Evolutionary conservation across 2,888 invertebrate species (phyloP), one percentile per base, ranked within the genome.

Genomic region (Acrocera orbiculus): DNA sequence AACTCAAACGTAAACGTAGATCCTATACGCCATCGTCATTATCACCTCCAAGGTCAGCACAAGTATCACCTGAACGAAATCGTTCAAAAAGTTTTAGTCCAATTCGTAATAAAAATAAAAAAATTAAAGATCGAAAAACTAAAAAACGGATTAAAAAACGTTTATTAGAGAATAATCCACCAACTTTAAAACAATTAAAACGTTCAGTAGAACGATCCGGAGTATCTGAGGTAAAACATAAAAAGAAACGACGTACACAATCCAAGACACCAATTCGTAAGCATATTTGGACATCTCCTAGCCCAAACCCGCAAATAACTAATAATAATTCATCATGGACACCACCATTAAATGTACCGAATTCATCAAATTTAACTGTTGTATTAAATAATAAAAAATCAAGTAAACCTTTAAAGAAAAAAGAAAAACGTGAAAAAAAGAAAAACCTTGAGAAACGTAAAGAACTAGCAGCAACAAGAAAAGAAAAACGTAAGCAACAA

Each of bases 311-410:
- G 4, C 43, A 47, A 20, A 42, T 46, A 27, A 20, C 24, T 30
- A 35, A 30, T 28, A 20, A 54, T 32, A 50, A 51, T 4, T 54
- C 63, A 0, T 67, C 68, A 0, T 74, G 73, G 73, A 75, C 77
- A 13, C 75, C 76, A 11, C 73, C 73, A 1, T 46, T 65, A 16
- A 54, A 42, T 9, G 49, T 58, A 11, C 55, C 59, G 1, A 49
- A 49, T 8, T 65, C 63, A 4, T 66, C 66, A 48, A 70, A 67
- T 55, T 47, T 70, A 37, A 69, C 68, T 1, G 71, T 70, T 2
- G 70, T 69, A 36, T 51, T 73, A 2, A 66, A 69, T 1, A 70
- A 70, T 43, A 67, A 68, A 43, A 67, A 68, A 41, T 27, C 62
- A 52, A 41, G 52, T 4, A 55, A 30, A 22, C n/a, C n/a, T n/a